These are phyloP conservation scores for Onthophagus sagittarius DNA, from an alignment of 2,888 invertebrate genomes.

Conservation along the genomic window DNA sequence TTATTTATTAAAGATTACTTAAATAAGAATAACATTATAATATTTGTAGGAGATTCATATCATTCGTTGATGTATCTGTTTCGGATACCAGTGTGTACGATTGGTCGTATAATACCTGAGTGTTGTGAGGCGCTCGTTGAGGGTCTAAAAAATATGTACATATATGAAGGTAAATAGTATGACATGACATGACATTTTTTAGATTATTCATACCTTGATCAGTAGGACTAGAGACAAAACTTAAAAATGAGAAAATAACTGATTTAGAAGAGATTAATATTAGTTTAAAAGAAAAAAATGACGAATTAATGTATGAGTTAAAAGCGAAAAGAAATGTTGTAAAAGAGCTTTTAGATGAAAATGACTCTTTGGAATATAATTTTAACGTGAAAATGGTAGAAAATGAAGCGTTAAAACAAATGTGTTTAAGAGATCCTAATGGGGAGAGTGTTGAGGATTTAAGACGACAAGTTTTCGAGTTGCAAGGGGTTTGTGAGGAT, in stretches of 20 bases:
- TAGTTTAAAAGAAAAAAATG: not conserved
- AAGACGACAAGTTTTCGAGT: constrained; percentile 32
- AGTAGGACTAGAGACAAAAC: too few species aligned
- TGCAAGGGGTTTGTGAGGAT: constrained; percentile 32
- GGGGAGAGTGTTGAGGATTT: constrained; percentile 28
- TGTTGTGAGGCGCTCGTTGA: too few species aligned
- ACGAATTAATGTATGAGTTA: not conserved
- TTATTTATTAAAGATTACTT: too few species aligned
- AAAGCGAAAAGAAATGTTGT: not conserved
- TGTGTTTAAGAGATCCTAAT: constrained; percentile 14
- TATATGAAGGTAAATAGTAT: too few species aligned
- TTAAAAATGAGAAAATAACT: not conserved
- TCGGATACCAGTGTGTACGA: too few species aligned
- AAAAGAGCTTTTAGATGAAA: not conserved
- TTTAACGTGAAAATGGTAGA: constrained; percentile 1
- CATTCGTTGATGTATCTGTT: too few species aligned
- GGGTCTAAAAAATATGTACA: too few species aligned
- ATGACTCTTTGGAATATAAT: constrained; percentile 26
- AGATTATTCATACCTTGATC: too few species aligned
- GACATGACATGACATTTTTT: too few species aligned
- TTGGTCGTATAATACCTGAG: too few species aligned
- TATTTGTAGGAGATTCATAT: too few species aligned
- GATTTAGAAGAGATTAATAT: not conserved
- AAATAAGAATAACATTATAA: too few species aligned
- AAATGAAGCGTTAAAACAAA: constrained; percentile 15